phyloP scores from a whole-genome alignment of 2,888 invertebrate genomes.

The Brenthis daphne region DNA sequence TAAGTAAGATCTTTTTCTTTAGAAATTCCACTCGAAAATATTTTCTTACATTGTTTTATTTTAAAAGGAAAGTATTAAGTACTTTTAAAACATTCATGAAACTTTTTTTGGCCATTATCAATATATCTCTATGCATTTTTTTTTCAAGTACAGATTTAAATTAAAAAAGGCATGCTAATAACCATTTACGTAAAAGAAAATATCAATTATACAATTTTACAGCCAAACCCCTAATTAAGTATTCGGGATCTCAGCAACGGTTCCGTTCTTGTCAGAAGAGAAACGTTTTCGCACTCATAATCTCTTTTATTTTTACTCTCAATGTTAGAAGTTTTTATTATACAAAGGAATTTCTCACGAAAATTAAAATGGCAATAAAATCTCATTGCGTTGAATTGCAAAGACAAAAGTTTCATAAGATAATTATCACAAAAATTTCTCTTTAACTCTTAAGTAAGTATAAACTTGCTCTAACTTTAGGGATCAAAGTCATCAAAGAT shows the following conservation, averaged over 20 bases:
- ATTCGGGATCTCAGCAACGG: slow-evolving; percentile 18
- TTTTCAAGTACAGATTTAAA: too few species aligned
- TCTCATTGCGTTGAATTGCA: neutral
- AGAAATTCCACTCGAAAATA: neutral
- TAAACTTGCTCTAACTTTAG: slow-evolving; percentile 20
- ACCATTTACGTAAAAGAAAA: neutral
- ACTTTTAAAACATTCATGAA: too few species aligned
- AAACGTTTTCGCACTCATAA: slow-evolving; percentile 21
- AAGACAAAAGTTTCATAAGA: slow-evolving; percentile 2
- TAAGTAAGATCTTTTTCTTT: slow-evolving; percentile 12
- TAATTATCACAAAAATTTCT: slow-evolving; percentile 5
- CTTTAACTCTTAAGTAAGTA: neutral
- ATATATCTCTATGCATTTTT: too few species aligned
- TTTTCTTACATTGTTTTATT: too few species aligned
- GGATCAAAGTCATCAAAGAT: slow-evolving; percentile 26
- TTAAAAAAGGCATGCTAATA: too few species aligned
- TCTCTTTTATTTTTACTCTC: slow-evolving; percentile 16
- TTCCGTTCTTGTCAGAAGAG: slow-evolving; percentile 23
- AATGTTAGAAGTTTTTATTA: slow-evolving; percentile 1
- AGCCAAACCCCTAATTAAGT: neutral
- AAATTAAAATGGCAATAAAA: slow-evolving; percentile 4
- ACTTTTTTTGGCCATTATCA: too few species aligned
- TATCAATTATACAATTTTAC: neutral
- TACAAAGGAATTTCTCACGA: neutral
- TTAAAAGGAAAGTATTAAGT: too few species aligned